Conservation (phyloP, 2,888 invertebrate species). For the Lithophane socia region DNA sequence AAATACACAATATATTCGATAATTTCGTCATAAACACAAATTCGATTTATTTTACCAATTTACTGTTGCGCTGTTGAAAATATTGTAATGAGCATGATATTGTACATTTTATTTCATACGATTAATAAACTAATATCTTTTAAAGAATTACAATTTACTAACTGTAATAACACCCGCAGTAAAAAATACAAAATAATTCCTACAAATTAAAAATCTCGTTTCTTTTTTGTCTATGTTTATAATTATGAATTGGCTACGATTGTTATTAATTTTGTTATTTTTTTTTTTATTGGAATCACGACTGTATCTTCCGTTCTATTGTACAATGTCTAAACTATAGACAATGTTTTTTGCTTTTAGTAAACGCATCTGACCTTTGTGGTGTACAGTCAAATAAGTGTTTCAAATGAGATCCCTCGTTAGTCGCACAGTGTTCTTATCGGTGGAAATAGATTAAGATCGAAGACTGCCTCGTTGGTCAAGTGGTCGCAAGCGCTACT, state of each 20-base stretch:
- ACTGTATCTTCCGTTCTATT: constrained; percentile 45
- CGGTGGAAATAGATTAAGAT: not conserved
- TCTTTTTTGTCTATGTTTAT: constrained; percentile 11
- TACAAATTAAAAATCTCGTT: constrained; percentile 1
- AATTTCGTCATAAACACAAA: constrained; percentile 2
- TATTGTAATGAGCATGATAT: constrained; percentile 11
- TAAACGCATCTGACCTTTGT: constrained; percentile 2
- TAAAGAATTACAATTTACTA: not conserved
- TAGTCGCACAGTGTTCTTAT: not conserved
- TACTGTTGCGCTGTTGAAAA: constrained; percentile 6
- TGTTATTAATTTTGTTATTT: constrained; percentile 58
- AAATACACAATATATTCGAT: constrained; percentile 13
- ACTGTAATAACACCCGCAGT: not conserved
- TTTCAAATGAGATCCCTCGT: not conserved
- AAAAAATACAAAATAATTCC: constrained; percentile 1
- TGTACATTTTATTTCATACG: constrained; percentile 14
- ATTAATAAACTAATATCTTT: not conserved
- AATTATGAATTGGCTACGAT: constrained; percentile 65
- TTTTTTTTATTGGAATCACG: constrained; percentile 47
- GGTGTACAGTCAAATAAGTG: not conserved
- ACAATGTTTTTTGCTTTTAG: constrained; percentile 31
- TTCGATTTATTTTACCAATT: constrained; percentile 4
- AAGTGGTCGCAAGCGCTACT: too few species aligned
- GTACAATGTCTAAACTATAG: constrained; percentile 32
- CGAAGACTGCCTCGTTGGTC: too few species aligned